Evolutionary conservation across 64 coral and sea anemone genomes (phyloP).

Genomic region (Montipora sp.): DNA sequence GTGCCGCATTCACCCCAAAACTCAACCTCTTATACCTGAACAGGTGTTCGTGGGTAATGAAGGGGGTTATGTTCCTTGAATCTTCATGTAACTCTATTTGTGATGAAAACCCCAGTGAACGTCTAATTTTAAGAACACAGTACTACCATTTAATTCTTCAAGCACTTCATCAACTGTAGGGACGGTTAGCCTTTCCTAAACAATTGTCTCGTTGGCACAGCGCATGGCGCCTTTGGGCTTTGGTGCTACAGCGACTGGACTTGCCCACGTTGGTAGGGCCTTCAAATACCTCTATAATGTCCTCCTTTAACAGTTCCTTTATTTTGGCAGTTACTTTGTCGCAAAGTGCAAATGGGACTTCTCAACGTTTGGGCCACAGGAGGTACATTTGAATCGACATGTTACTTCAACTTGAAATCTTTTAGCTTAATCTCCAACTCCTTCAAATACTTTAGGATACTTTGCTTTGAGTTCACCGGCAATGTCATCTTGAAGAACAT

Average conservation of each 20-base stretch:
- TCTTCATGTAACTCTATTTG: neutral
- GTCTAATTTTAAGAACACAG: neutral
- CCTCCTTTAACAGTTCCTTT: neutral
- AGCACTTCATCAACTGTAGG: neutral
- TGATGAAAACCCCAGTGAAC: neutral
- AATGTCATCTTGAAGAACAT: neutral
- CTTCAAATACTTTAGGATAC: neutral
- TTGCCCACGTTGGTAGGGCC: neutral
- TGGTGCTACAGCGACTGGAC: neutral
- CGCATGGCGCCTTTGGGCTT: neutral
- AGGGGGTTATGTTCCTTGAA: neutral
- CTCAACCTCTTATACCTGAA: neutral
- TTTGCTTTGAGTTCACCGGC: neutral
- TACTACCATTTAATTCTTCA: neutral
- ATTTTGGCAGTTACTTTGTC: neutral
- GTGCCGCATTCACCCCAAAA: neutral
- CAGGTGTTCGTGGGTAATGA: neutral
- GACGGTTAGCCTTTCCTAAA: neutral
- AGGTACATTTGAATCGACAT: neutral
- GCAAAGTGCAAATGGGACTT: neutral
- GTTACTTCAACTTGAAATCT: neutral
- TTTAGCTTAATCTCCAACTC: neutral
- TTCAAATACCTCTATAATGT: neutral
- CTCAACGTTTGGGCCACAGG: neutral
- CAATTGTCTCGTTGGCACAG: neutral